Evolutionary conservation across 2,888 invertebrate species (phyloP), one percentile per base, ranked within the genome.

Genomic region (Drymonia ruficornis): DNA sequence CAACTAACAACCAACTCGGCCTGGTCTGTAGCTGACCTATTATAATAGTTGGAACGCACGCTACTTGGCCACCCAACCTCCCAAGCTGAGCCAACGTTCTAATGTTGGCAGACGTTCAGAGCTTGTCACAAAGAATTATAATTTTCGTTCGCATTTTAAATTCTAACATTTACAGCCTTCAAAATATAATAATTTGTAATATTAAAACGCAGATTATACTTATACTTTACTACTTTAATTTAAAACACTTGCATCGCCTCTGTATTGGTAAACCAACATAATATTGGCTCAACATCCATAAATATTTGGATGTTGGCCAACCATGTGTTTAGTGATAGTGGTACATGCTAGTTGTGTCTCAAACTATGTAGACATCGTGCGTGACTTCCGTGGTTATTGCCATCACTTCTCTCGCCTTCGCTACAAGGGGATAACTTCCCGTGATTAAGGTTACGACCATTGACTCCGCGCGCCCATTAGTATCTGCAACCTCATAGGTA

Each of bases 311-410:
- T 43, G 9, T 19, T 13, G 19, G 43, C 12, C 19, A 1, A 19
- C 11, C 43, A 43, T 13, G 19, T 19, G 6, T 19, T 11, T 43
- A 13, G 4, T 12, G 43, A 4, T 19, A 43, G 12, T 18, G n/a
- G 23, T 42, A 15, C 29, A 53, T 61, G 61, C 61, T 62, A 72
- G 65, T 68, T 70, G 61, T 19, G 55, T 45, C 66, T 48, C 52
- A 74, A n/a, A 78, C 68, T 72, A 71, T 75, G 70, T 70, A 63
- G 73, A 67, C 65, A 62, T 48, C 19, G 61, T 70, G 70, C 72
- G 74, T 74, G 74, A 72, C 69, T 67, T 47, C 50, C 64, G 60
- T 51, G 53, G 65, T 66, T 70, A 68, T 60, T 49, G 48, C 45
- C 52, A 53, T 61, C 68, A 55, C 60, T 64, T 50, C 18, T 31